Conservation (phyloP, 2,888 invertebrate genomes). For the Aphodius granarius region DNA sequence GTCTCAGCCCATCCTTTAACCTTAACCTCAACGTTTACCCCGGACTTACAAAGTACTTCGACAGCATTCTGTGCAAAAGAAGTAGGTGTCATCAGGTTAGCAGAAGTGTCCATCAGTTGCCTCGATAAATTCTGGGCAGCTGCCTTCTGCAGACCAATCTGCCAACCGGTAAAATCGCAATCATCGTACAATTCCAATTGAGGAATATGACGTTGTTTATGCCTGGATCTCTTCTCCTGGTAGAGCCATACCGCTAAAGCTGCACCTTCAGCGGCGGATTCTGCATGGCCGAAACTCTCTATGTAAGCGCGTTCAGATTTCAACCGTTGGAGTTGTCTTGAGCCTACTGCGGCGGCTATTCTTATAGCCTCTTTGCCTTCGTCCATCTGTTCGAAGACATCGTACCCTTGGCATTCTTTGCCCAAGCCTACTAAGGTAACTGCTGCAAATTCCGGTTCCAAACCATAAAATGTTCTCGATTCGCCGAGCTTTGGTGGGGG, state of each 20-base stretch:
- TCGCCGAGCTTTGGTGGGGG: constrained; percentile 59
- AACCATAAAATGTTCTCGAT: constrained; percentile 65
- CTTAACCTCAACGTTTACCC: constrained; percentile 66
- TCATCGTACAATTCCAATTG: constrained; percentile 63
- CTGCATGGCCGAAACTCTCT: constrained; percentile 76
- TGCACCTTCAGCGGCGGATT: constrained; percentile 80
- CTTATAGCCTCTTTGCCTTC: constrained; percentile 76
- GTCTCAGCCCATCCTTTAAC: constrained; percentile 76
- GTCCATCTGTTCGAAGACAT: constrained; percentile 70
- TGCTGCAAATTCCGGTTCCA: constrained; percentile 64
- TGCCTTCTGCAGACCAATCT: constrained; percentile 70
- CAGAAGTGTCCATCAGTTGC: constrained; percentile 77
- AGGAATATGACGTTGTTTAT: constrained; percentile 47
- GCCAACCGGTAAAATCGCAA: constrained; percentile 71
- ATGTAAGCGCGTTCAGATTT: constrained; percentile 63
- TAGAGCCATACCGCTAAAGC: constrained; percentile 70
- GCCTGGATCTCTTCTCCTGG: constrained; percentile 63
- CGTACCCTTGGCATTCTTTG: constrained; percentile 66
- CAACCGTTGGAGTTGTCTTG: constrained; percentile 58
- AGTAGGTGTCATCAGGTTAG: constrained; percentile 78
- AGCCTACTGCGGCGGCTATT: constrained; percentile 66
- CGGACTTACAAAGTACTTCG: constrained; percentile 57
- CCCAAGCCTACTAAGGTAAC: constrained; percentile 79
- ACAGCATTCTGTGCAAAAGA: constrained; percentile 72
- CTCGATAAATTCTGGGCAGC: constrained; percentile 80